These are phyloP conservation scores for Habroteleia sp. DNA, from an alignment of 2,888 invertebrate species.

Conservation along the genomic window DNA sequence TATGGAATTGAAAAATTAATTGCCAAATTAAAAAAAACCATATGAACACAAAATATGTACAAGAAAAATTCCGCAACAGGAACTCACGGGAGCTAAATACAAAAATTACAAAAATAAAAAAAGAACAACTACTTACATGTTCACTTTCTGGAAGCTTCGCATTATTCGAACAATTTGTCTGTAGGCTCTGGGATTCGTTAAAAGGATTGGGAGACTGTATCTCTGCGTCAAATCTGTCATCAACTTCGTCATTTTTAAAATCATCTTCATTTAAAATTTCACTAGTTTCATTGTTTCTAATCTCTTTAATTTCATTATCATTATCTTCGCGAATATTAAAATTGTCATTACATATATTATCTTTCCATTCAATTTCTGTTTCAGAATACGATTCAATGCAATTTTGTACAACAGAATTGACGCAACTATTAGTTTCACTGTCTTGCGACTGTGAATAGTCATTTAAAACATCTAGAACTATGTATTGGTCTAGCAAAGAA, in stretches of 20 bases:
- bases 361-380: neutral
- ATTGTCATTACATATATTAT: slow-evolving; percentile 4
- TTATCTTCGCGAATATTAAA: too few relatives aligned
- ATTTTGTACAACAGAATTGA: neutral
- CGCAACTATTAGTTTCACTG: neutral
- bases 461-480: slow-evolving; percentile 24
- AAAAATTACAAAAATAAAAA: slow-evolving; percentile 22
- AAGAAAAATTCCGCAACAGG: slow-evolving; percentile 27
- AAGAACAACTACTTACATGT: slow-evolving; percentile 66
- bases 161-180: slow-evolving; percentile 71
- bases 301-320: neutral
- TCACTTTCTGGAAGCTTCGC: slow-evolving; percentile 59
- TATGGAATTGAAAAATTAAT: too few relatives aligned
- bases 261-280: neutral
- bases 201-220: slow-evolving; percentile 65
- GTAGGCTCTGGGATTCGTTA: slow-evolving; percentile 73
- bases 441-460: neutral
- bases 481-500: slow-evolving; percentile 20
- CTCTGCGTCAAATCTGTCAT: slow-evolving; percentile 42
- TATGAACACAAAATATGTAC: neutral
- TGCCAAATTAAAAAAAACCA: neutral
- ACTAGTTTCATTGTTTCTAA: slow-evolving; percentile 1
- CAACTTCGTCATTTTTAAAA: slow-evolving; percentile 1
- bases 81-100: slow-evolving; percentile 29
- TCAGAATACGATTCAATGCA: slow-evolving; percentile 5